Evolutionary conservation across 2,113 vertebrate genomes (phyloP), one percentile per base, ranked within the genome.

Genomic region (Hippocampus mohnikei): DNA sequence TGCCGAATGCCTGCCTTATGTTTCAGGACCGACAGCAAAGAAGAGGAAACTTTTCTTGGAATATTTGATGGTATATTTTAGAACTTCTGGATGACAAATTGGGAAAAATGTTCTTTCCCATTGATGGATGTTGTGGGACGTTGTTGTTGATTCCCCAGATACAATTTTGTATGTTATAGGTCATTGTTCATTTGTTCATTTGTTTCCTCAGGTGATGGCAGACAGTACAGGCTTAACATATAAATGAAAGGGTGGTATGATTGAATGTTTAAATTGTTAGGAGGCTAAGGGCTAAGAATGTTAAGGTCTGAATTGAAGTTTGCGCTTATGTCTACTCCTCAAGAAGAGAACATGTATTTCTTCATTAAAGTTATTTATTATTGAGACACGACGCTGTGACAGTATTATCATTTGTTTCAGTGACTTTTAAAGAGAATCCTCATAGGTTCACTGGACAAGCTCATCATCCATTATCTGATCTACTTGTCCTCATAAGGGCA

Each of bases 1-100:
- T 20, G 7, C 29, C 33, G 23, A 5, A 59, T 9, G 6, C 13
- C 27, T 20, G 25, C 18, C 9, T 11, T 53, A 27, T 48, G 18
- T 66, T 5, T 70, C 77, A 89, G 90, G 71, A 90, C 90, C 81
- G 84, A 88, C 90, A 79, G 73, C 66, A 86, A 81, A 53, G 95
- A 96, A 88, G 88, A 93, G 40, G 93, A 94, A 67, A 85, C 89
- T 70, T 95, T 95, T 71, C 40, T 94, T 75, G 94, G 94, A 82
- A 96, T 98, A 92, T 97, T 98, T 93, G 95, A 97, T 94, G 96
- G 85, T 2, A 93, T 98, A 89, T 94, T 97, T 85, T 98, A 93
- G 91, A 82, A 29, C 40, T 55, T 37, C 27, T 41, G 10, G 12
- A 37, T 79, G 25, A 60, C 13, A 10, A 3, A 29, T 8, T 77